phyloP scores from a whole-genome alignment of 2,888 invertebrate species.

The Amblyjoppa fuscipennis region DNA sequence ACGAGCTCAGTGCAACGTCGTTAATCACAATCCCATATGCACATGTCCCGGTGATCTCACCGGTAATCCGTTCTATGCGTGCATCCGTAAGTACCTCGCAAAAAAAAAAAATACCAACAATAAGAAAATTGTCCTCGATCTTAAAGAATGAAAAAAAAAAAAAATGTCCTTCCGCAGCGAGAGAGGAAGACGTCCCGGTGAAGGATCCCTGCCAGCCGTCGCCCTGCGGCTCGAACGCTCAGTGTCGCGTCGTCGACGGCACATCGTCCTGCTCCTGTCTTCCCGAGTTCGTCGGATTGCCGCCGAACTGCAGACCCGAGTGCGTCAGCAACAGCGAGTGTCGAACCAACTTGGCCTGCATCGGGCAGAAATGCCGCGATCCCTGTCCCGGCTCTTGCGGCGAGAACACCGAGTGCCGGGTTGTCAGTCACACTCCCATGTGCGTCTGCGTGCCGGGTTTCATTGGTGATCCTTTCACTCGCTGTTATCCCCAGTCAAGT shows the following conservation, averaged over 20 bases:
- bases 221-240: slow-evolving; percentile 86
- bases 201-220: slow-evolving; percentile 81
- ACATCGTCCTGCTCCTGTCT: slow-evolving; percentile 88
- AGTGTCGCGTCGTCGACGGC: slow-evolving; percentile 89
- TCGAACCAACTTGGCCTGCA: slow-evolving; percentile 90
- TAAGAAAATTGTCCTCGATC: not conserved
- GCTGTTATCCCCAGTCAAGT: slow-evolving; percentile 78
- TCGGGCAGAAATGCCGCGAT: slow-evolving; percentile 91
- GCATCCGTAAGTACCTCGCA: slow-evolving; percentile 85
- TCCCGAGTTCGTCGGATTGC: slow-evolving; percentile 90
- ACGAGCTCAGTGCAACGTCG: slow-evolving; percentile 86
- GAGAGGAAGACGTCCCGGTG: slow-evolving; percentile 60
- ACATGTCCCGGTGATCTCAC: slow-evolving; percentile 84
- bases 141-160: not conserved
- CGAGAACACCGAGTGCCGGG: slow-evolving; percentile 90
- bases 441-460: slow-evolving; percentile 88
- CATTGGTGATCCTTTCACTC: slow-evolving; percentile 87
- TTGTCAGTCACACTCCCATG: slow-evolving; percentile 91
- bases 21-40: slow-evolving; percentile 86
- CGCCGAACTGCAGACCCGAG: slow-evolving; percentile 92
- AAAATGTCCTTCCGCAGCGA: slow-evolving; percentile 46
- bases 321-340: slow-evolving; percentile 92
- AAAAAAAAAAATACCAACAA: not conserved
- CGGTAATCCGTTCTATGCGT: slow-evolving; percentile 87
- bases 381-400: slow-evolving; percentile 94